Evolutionary conservation across 2,888 invertebrate genomes (phyloP).

Genomic region (Nephrotoma flavescens): DNA sequence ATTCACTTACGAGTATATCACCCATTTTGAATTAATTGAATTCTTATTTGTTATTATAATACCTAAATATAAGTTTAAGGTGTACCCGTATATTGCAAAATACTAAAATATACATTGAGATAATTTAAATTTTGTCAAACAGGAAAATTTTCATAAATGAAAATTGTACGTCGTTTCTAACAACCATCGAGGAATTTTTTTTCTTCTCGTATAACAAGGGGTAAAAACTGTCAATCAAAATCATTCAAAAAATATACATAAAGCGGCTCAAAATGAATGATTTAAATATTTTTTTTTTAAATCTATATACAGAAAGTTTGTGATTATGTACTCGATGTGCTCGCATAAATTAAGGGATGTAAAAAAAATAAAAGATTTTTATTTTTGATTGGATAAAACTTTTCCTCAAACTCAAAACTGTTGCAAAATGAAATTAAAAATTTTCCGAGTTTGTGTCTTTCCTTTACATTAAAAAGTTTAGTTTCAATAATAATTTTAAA

Average conservation of each 20-base stretch:
- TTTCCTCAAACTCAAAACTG: background rate
- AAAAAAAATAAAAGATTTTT: background rate
- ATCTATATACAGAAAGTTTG: background rate
- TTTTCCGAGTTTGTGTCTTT: background rate
- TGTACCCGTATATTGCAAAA: background rate
- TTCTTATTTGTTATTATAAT: background rate
- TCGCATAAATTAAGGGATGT: background rate
- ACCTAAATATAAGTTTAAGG: background rate
- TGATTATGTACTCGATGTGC: background rate
- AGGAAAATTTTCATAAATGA: background rate
- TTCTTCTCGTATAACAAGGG: background rate
- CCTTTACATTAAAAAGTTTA: background rate
- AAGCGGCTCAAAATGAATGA: background rate
- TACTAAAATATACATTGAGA: background rate
- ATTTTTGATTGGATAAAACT: background rate
- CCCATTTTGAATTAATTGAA: background rate
- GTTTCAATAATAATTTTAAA: background rate
- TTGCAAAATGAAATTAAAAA: background rate
- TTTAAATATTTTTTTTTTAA: background rate
- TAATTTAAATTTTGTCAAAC: background rate
- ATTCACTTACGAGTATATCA: background rate
- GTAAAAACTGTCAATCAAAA: constrained; percentile 2
- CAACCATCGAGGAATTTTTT: background rate
- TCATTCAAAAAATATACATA: background rate
- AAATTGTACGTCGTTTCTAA: background rate